phyloP scores from a whole-genome alignment of 2,888 invertebrate genomes.

The Rhingia campestris region DNA sequence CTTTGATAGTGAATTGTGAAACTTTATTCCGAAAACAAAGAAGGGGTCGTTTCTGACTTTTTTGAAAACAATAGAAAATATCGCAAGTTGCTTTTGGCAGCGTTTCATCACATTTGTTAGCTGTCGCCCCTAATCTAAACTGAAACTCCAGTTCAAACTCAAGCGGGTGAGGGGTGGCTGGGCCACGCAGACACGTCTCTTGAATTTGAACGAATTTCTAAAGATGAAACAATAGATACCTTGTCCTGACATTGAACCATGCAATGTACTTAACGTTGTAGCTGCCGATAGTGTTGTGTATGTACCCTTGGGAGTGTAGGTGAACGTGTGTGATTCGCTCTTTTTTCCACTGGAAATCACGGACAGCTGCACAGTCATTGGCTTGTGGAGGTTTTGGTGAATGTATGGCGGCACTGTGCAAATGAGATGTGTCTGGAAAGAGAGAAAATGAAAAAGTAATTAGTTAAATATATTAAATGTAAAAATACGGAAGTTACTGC shows the following conservation, averaged over 20 bases:
- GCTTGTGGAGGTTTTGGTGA: slow-evolving; percentile 86
- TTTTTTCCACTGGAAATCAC: slow-evolving; percentile 93
- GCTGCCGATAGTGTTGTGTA: slow-evolving; percentile 80
- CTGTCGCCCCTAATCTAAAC: slow-evolving; percentile 69
- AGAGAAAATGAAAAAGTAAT: not conserved
- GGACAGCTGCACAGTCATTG: slow-evolving; percentile 89
- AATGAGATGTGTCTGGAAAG: slow-evolving; percentile 91
- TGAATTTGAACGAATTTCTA: slow-evolving; percentile 67
- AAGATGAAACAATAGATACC: slow-evolving; percentile 80
- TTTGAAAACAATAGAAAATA: slow-evolving; percentile 54
- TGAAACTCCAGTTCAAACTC: slow-evolving; percentile 67
- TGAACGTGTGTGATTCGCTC: slow-evolving; percentile 92
- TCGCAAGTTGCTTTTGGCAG: slow-evolving; percentile 67
- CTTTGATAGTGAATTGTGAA: not conserved
- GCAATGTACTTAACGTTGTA: slow-evolving; percentile 81
- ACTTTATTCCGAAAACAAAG: not conserved
- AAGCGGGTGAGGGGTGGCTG: slow-evolving; percentile 31
- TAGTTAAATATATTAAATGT: not conserved
- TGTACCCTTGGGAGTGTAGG: slow-evolving; percentile 87
- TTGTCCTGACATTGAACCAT: slow-evolving; percentile 80
- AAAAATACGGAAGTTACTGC: not conserved
- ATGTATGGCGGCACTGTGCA: slow-evolving; percentile 92
- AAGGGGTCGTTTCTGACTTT: not conserved
- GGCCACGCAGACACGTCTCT: slow-evolving; percentile 33
- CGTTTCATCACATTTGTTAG: slow-evolving; percentile 40